Evolutionary conservation across 2,113 vertebrate species (phyloP).

Genomic region (Quiscalus mexicanus): DNA sequence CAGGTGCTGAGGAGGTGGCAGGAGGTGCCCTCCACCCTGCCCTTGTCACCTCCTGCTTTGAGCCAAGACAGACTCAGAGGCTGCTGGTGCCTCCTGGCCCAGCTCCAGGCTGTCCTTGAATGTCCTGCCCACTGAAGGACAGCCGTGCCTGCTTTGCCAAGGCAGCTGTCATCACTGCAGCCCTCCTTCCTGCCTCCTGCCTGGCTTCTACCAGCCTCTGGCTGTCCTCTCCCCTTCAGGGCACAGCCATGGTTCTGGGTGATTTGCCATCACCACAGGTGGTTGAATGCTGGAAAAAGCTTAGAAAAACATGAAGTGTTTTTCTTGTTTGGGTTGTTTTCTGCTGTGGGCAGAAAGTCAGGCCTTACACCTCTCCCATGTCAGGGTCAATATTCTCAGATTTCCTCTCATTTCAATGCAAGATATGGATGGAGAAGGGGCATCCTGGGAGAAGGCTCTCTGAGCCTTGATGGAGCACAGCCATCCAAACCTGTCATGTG

Average conservation of each 20-base stretch:
- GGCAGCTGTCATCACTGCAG: background rate
- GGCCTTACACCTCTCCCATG: background rate
- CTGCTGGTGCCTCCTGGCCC: background rate
- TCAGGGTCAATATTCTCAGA: background rate
- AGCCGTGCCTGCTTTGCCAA: background rate
- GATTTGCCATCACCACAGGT: background rate
- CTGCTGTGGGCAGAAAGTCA: background rate
- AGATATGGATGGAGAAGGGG: background rate
- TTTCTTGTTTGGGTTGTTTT: background rate
- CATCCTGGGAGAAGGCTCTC: background rate
- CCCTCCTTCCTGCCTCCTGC: background rate
- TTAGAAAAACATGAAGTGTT: rapidly evolving
- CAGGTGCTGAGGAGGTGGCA: background rate
- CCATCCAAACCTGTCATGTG: background rate
- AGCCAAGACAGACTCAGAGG: background rate
- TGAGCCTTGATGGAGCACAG: background rate
- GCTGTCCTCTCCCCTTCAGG: background rate
- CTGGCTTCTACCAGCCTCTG: background rate
- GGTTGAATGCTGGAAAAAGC: background rate
- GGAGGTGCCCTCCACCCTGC: background rate
- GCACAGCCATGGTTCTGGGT: background rate
- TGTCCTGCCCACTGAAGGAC: background rate
- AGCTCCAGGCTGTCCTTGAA: background rate
- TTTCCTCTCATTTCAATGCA: background rate
- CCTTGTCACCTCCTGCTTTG: background rate